A percentile compares a stretch with the other conserved stretches of the same genome.
phyloP scores from a whole-genome alignment of 2,888 invertebrate species.

The Anaspis maculata region DNA sequence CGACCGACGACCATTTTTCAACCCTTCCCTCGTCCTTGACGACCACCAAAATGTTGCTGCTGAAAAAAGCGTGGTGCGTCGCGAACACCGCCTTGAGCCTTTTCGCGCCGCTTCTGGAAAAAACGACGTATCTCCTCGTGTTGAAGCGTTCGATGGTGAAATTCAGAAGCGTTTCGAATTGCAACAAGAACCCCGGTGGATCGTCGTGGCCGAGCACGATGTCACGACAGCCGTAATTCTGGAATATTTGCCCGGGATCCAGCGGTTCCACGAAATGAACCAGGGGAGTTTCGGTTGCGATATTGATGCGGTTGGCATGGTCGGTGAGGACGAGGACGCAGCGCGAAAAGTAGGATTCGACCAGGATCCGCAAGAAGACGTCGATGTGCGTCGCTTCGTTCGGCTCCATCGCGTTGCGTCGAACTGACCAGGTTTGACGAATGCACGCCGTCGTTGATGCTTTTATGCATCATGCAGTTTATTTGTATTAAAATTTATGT shows the following conservation, averaged over 20 bases:
- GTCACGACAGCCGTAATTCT: constrained; percentile 25
- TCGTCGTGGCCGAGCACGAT: constrained; percentile 18
- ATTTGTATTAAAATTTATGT: too few relatives aligned
- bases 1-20: constrained; percentile 42
- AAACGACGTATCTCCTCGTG: constrained; percentile 11
- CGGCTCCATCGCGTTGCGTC: too few relatives aligned
- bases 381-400: constrained; percentile 10
- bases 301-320: constrained; percentile 5
- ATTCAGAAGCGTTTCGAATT: constrained; percentile 21
- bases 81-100: constrained; percentile 14
- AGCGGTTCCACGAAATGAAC: constrained; percentile 12
- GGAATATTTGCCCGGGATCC: constrained; percentile 16
- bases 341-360: constrained; percentile 22
- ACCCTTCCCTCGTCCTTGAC: constrained; percentile 14
- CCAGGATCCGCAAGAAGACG: constrained; percentile 18
- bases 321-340: constrained; percentile 24
- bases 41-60: background rate
- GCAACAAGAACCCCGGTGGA: constrained; percentile 16
- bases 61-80: constrained; percentile 1
- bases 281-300: constrained; percentile 7
- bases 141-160: constrained; percentile 18
- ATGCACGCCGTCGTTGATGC: too few relatives aligned
- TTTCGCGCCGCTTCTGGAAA: constrained; percentile 11
- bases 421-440: too few relatives aligned
- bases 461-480: too few relatives aligned